These are phyloP conservation scores for Drosophila santomea DNA, from an alignment of 1,140 invertebrate genomes.

Conservation along the genomic window DNA sequence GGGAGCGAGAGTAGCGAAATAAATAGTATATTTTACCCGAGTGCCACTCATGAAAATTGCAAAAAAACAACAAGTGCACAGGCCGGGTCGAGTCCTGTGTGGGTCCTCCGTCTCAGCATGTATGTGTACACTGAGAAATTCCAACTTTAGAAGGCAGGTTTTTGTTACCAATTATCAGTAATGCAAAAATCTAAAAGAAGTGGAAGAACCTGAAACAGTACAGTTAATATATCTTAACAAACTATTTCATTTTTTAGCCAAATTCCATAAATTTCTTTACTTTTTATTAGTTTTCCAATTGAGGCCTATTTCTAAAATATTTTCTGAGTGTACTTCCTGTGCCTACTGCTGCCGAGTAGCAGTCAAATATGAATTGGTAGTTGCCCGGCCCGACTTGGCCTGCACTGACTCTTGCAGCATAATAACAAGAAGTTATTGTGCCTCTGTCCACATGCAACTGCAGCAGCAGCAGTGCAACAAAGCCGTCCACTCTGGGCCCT, in stretches of 20 bases:
- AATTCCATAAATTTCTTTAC: too few species aligned
- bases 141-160: too few species aligned
- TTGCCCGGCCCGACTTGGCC: slow-evolving; percentile 28
- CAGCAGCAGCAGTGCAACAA: slow-evolving; percentile 37
- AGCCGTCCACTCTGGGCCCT: slow-evolving; percentile 16
- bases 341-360: slow-evolving; percentile 70
- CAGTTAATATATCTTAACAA: too few species aligned
- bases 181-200: too few species aligned
- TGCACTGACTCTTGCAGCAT: slow-evolving; percentile 62
- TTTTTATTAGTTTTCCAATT: too few species aligned
- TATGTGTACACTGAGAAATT: slow-evolving; percentile 2
- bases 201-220: too few species aligned
- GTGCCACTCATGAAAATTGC: slow-evolving; percentile 82
- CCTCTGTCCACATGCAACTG: slow-evolving; percentile 67
- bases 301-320: not conserved
- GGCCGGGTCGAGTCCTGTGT: slow-evolving; percentile 40
- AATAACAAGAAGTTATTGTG: slow-evolving; percentile 78
- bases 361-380: slow-evolving; percentile 79
- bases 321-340: slow-evolving; percentile 24
- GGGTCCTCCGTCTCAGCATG: slow-evolving; percentile 21
- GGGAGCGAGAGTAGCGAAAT: slow-evolving; percentile 68
- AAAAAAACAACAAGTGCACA: slow-evolving; percentile 72
- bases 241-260: too few species aligned
- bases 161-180: too few species aligned
- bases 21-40: slow-evolving; percentile 82